phyloP scores from a whole-genome alignment of 2,888 invertebrate genomes.

The Zeuzera pyrina region DNA sequence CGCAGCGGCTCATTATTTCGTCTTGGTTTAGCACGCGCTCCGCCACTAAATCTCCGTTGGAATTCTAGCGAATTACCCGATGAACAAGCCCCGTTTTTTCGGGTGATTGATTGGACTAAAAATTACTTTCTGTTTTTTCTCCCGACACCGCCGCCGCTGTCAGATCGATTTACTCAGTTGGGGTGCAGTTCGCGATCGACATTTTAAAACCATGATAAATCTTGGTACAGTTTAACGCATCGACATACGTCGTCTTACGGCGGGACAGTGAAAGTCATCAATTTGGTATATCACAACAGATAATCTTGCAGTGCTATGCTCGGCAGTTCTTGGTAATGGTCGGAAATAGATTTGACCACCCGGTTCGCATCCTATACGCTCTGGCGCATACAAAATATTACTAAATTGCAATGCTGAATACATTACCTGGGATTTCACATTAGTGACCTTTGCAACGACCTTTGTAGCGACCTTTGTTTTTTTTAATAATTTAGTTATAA shows the following conservation, averaged over 20 bases:
- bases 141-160: conserved; percentile 19
- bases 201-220: neutral
- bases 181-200: neutral
- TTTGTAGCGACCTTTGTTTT: too few relatives aligned
- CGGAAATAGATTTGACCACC: conserved; percentile 54
- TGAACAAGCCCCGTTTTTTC: conserved; percentile 56
- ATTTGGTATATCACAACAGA: conserved; percentile 43
- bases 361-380: conserved; percentile 25
- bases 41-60: conserved; percentile 64
- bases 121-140: conserved; percentile 63
- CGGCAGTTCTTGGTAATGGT: conserved; percentile 38
- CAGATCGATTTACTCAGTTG: conserved; percentile 29
- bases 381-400: conserved; percentile 1
- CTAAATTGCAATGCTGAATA: neutral
- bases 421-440: conserved; percentile 9
- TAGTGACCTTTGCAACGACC: conserved; percentile 15
- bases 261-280: conserved; percentile 37
- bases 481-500: too few relatives aligned
- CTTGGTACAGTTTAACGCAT: conserved; percentile 1
- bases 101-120: conserved; percentile 68
- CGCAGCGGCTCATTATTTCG: conserved; percentile 60
- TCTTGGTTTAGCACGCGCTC: conserved; percentile 56
- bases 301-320: conserved; percentile 34
- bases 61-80: conserved; percentile 70
- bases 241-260: conserved; percentile 19